phyloP scores from a whole-genome alignment of 2,888 invertebrate species.

The Leucoma salicis region DNA sequence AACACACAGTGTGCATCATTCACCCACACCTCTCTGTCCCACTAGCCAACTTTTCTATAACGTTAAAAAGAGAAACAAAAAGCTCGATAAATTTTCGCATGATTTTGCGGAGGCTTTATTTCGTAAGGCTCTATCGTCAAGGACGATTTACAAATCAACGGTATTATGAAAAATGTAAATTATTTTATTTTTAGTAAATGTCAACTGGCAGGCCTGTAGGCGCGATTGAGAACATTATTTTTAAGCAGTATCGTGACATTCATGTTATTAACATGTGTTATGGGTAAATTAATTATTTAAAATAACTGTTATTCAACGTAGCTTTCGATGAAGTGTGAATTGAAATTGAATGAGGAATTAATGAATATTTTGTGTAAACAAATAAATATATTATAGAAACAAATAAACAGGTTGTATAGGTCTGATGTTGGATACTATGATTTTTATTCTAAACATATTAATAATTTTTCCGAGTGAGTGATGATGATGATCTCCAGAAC shows the following conservation, averaged over 20 bases:
- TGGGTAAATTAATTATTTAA: constrained; percentile 26
- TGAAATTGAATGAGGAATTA: not conserved
- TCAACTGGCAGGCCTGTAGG: constrained; percentile 48
- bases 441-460: too few species aligned
- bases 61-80: constrained; percentile 45
- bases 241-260: constrained; percentile 33
- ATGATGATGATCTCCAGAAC: too few species aligned
- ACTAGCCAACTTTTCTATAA: constrained; percentile 34
- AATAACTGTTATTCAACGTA: constrained; percentile 26
- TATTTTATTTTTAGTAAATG: constrained; percentile 48
- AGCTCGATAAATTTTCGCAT: constrained; percentile 44
- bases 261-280: constrained; percentile 30
- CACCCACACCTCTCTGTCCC: constrained; percentile 53
- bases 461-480: too few species aligned
- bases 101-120: constrained; percentile 56
- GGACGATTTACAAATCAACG: constrained; percentile 67
- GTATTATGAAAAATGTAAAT: constrained; percentile 45
- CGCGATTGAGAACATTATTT: constrained; percentile 39
- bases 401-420: too few species aligned
- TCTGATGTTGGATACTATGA: too few species aligned
- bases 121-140: constrained; percentile 63
- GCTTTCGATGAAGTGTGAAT: constrained; percentile 7
- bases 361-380: not conserved
- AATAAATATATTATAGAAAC: too few species aligned
- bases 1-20: constrained; percentile 49